phyloP scores from a whole-genome alignment of 1,140 invertebrate genomes.

The Heliconius eleuchia region DNA sequence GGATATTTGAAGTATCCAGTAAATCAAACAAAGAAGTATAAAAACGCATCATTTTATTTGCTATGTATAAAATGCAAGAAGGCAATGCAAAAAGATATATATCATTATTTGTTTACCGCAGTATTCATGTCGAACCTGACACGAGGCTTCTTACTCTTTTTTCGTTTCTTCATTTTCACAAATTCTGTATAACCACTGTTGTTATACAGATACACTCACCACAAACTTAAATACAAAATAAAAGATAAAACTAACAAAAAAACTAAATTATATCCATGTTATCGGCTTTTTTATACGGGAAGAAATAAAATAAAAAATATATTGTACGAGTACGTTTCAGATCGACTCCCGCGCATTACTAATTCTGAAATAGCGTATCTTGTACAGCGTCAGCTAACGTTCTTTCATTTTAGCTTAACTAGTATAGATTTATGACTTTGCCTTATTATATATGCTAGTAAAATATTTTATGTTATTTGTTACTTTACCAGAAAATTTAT shows the following conservation, averaged over 20 bases:
- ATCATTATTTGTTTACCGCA: conserved; percentile 31
- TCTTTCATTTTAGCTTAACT: neutral
- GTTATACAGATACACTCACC: neutral
- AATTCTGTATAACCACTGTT: neutral
- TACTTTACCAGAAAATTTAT: too few relatives aligned
- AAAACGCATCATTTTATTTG: too few relatives aligned
- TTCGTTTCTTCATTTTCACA: conserved; percentile 45
- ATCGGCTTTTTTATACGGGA: neutral
- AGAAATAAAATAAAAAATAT: neutral
- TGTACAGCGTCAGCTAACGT: neutral
- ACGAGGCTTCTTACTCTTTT: conserved; percentile 41
- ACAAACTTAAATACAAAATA: neutral
- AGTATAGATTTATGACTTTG: neutral
- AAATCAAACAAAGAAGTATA: too few relatives aligned
- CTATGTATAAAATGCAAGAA: neutral
- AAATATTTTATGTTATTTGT: neutral
- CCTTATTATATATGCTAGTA: neutral
- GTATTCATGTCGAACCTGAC: conserved; percentile 43
- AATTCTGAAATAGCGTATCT: conserved; percentile 13
- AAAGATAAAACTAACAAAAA: neutral
- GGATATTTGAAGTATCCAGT: too few relatives aligned
- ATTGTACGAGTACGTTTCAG: neutral
- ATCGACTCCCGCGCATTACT: conserved; percentile 31
- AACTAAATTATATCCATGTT: neutral
- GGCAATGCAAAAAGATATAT: too few relatives aligned